Percentiles rank a stretch among this genome's conserved stretches.
Evolutionary conservation across 2,888 invertebrate genomes (phyloP).

Genomic region (Leistus spinibarbis): DNA sequence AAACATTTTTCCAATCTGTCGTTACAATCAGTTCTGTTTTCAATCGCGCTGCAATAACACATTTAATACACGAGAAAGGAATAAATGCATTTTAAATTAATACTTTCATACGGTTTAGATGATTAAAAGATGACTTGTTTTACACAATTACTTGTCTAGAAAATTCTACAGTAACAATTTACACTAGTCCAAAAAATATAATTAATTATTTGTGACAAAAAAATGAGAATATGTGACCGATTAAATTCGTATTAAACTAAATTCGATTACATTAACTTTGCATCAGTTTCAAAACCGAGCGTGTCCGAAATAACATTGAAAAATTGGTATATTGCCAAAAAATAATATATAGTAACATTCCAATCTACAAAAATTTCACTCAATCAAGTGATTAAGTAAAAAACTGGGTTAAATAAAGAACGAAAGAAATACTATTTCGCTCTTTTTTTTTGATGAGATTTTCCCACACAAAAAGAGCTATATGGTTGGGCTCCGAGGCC

Average conservation of each 20-base stretch:
- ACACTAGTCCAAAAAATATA: too few relatives aligned
- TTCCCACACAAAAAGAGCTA: neutral
- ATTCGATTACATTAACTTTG: constrained; percentile 12
- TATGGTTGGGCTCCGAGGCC: neutral
- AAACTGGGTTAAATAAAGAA: neutral
- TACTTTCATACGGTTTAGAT: neutral
- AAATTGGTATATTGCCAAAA: constrained; percentile 29
- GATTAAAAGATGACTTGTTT: neutral
- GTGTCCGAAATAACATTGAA: constrained; percentile 24
- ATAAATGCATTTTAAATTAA: neutral
- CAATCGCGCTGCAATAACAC: neutral
- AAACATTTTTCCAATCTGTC: neutral
- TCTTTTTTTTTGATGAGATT: neutral
- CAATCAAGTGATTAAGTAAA: neutral
- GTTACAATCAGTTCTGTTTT: neutral
- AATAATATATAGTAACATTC: constrained; percentile 12
- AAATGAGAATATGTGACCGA: neutral
- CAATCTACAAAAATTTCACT: neutral
- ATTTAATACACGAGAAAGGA: neutral
- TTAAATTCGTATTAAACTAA: constrained; percentile 8
- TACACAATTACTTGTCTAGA: too few relatives aligned
- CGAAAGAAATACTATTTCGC: neutral
- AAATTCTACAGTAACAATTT: too few relatives aligned
- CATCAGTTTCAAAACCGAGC: constrained; percentile 22
- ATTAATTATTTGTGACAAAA: too few relatives aligned